Base-by-base conservation (phyloP, 2,113 vertebrate species). In the Tonatia bakeri region DNA sequence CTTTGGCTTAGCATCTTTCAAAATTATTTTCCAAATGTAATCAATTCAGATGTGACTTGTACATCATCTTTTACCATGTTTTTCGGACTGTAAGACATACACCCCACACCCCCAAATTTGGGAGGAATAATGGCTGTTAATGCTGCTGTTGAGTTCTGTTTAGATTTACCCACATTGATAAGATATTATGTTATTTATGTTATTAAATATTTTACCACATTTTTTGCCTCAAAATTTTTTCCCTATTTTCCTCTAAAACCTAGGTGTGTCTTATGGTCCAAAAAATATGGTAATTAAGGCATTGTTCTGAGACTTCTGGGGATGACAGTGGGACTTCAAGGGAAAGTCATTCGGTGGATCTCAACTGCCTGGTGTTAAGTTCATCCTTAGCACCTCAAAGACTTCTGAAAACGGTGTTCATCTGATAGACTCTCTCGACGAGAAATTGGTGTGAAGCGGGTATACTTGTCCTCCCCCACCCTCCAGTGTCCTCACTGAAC, bases 1-100 rank as follows among this genome's bases (percentile, higher is more conserved):
- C 11, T 82, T 79, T 15, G 19, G 4, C 33, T 93, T 84, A 73
- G 22, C 33, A 45, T 3, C 31, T 64, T 91, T 64, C 20, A 65
- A 83, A 59, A 28, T 67, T 77, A 54, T 94, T 95, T 95, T 65
- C 87, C 7, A 87, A 79, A 64, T 33, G 11, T 69, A 52, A 96
- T 52, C 0, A 16, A 36, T 87, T 64, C 17, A 59, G 36, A 94
- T 43, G 2, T 52, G 19, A 81, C 79, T 90, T 76, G 59, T 24
- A 38, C 17, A 73, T 47, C 38, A n/a, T 36, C 52, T 81, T 90
- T 87, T 36, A 43, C 6, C 43, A 8, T 43, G 43, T 43, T 43
- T 43, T 43, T 43, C 6, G 43, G 43, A 43, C 43, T 43, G 9
- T 43, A 43, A 43, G 43, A 43, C 43, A 43, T 43, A 5, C 43